Conservation (phyloP, 2,797 vertebrate species). For the Antrozous pallidus region DNA sequence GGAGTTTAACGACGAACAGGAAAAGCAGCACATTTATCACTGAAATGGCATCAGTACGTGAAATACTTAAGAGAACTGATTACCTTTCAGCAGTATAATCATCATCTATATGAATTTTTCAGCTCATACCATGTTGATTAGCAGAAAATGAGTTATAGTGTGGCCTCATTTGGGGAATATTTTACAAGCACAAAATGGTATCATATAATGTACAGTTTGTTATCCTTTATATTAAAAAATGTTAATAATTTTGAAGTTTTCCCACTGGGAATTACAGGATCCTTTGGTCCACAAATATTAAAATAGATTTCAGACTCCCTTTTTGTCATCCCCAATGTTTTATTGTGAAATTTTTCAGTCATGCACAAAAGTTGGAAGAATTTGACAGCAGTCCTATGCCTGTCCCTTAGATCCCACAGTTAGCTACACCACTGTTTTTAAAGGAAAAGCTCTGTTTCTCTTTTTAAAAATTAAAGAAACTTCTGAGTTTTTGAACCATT, state of each 20-base stretch:
- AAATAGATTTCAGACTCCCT: constrained; percentile 7
- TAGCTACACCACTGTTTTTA: constrained; percentile 12
- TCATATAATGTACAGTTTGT: not conserved
- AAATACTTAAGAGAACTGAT: not conserved
- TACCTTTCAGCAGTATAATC: not conserved
- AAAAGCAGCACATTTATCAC: not conserved
- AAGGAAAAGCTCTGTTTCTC: constrained; percentile 5
- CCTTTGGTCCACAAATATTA: not conserved
- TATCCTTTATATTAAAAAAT: constrained; percentile 11
- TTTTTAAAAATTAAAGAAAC: constrained; percentile 22
- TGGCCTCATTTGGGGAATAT: not conserved
- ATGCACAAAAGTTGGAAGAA: constrained; percentile 1
- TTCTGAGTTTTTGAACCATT: not conserved
- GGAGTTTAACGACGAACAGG: not conserved
- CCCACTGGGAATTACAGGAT: not conserved
- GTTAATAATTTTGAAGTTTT: constrained; percentile 26
- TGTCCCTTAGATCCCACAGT: not conserved
- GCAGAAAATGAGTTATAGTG: not conserved
- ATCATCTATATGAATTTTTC: not conserved
- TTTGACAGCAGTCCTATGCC: not conserved
- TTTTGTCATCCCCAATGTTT: not conserved
- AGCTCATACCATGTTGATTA: not conserved
- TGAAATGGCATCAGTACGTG: not conserved
- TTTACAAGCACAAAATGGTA: not conserved
- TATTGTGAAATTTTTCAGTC: constrained; percentile 2